Conservation (phyloP, 2,113 vertebrate species). For the Centropus unirufus region DNA sequence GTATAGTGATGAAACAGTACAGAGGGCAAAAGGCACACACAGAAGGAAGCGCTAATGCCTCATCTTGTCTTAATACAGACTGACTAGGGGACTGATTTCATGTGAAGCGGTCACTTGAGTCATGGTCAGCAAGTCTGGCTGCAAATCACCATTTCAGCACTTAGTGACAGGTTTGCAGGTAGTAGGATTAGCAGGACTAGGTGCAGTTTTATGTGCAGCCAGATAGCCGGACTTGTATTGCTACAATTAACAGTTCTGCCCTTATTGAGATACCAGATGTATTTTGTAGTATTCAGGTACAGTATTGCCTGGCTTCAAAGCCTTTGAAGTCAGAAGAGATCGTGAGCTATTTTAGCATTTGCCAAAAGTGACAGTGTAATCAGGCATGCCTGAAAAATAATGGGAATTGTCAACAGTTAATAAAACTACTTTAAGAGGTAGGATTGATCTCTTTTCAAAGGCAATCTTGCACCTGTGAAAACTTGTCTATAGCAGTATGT, state of each 20-base stretch:
- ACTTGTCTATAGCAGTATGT: neutral
- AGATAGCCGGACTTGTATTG: neutral
- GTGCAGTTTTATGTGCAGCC: neutral
- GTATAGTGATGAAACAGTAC: neutral
- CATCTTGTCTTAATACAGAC: neutral
- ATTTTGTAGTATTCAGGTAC: neutral
- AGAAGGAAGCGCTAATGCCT: neutral
- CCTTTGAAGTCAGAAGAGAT: neutral
- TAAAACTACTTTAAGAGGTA: slow-evolving; percentile 33
- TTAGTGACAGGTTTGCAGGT: neutral
- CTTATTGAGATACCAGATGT: neutral
- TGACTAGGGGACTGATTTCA: neutral
- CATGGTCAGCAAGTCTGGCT: neutral
- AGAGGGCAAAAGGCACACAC: neutral
- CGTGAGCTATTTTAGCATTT: neutral
- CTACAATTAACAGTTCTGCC: neutral
- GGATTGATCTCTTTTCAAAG: slow-evolving; percentile 35
- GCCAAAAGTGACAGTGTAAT: slow-evolving; percentile 19
- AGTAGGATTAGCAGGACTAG: neutral
- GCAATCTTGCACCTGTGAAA: slow-evolving; percentile 38
- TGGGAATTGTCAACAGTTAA: slow-evolving; percentile 57
- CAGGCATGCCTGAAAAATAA: slow-evolving; percentile 37
- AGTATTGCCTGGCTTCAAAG: neutral
- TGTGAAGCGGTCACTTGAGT: neutral
- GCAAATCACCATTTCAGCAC: slow-evolving; percentile 6